Evolutionary conservation across 2,888 invertebrate genomes (phyloP).

Genomic region (Dynastes hyllus): DNA sequence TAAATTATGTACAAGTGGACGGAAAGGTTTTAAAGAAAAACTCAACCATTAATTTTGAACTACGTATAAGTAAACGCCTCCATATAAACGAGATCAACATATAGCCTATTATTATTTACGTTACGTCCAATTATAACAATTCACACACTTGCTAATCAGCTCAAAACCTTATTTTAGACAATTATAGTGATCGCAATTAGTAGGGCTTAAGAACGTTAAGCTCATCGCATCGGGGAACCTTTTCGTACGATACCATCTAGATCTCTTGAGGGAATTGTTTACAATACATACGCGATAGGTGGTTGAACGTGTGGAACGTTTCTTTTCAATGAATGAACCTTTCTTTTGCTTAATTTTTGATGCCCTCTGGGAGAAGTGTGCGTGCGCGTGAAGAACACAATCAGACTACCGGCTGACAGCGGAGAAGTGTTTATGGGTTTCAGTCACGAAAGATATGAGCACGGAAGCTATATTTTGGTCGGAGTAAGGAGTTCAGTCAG

Average conservation of each 20-base stretch:
- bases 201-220: no score
- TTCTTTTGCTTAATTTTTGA: constrained; percentile 38
- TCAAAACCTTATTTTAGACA: no score
- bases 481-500: neutral
- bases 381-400: constrained; percentile 49
- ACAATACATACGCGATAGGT: neutral
- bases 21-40: no score
- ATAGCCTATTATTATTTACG: no score
- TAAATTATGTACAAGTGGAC: no score
- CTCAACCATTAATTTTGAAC: no score
- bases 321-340: constrained; percentile 36
- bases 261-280: neutral
- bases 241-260: neutral
- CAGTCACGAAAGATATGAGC: constrained; percentile 55
- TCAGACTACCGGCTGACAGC: constrained; percentile 57
- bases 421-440: constrained; percentile 56
- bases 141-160: no score
- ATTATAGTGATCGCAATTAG: no score
- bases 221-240: no score
- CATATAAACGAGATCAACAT: no score
- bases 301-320: neutral
- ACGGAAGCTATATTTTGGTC: constrained; percentile 41
- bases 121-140: no score
- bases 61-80: no score
- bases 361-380: constrained; percentile 37